phyloP scores from a whole-genome alignment of 2,113 vertebrate species.

The Esox niger region DNA sequence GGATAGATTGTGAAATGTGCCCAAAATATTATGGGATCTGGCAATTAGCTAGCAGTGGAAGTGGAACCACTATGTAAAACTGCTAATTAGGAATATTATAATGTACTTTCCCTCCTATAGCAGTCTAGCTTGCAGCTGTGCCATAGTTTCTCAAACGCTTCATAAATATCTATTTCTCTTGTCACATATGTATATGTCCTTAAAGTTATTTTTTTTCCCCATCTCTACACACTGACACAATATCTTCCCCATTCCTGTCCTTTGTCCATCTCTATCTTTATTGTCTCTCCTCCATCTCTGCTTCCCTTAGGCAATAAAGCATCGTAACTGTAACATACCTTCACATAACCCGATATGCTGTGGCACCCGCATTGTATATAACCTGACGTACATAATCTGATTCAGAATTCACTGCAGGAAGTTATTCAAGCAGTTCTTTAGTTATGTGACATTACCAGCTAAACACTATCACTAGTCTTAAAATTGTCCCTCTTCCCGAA shows the following conservation, averaged over 20 bases:
- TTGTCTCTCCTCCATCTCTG: slow-evolving; percentile 14
- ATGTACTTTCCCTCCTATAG: slow-evolving; percentile 30
- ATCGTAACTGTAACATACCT: neutral
- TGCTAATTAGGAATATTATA: slow-evolving; percentile 54
- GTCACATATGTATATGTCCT: slow-evolving; percentile 1
- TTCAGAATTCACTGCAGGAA: too few species aligned
- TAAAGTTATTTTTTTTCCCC: neutral
- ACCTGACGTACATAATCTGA: too few species aligned
- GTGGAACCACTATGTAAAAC: slow-evolving; percentile 22
- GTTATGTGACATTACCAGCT: too few species aligned
- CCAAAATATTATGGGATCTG: slow-evolving; percentile 46
- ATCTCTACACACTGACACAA: neutral
- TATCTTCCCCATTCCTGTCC: slow-evolving; percentile 4
- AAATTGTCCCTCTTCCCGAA: too few species aligned
- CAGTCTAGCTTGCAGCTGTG: neutral
- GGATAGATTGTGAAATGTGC: slow-evolving; percentile 30
- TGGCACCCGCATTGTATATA: neutral
- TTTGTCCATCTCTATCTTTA: slow-evolving; percentile 8
- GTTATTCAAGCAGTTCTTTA: too few species aligned
- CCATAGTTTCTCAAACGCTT: neutral
- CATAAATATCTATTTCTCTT: neutral
- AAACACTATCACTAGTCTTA: too few species aligned
- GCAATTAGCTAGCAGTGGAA: slow-evolving; percentile 27
- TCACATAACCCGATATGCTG: too few species aligned
- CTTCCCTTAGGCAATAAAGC: slow-evolving; percentile 32